phyloP scores from a whole-genome alignment of 2,888 invertebrate species.

The Spodoptera exigua region DNA sequence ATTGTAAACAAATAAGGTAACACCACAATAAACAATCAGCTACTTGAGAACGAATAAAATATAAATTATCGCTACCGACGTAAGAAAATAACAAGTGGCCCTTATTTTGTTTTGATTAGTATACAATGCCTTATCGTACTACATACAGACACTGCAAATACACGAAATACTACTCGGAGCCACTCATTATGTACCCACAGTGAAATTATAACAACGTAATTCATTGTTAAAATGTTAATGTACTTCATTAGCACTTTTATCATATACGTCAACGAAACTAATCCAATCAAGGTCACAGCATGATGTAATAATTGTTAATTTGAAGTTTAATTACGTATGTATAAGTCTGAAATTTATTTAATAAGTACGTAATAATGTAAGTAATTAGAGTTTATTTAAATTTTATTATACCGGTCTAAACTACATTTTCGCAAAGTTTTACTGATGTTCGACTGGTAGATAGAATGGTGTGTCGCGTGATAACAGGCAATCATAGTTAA shows the following conservation, averaged over 20 bases:
- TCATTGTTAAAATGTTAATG: conserved; percentile 45
- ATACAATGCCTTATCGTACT: conserved; percentile 39
- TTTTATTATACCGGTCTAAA: conserved; percentile 1
- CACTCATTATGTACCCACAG: conserved; percentile 12
- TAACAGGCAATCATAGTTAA: conserved; percentile 61
- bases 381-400: background rate
- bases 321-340: conserved; percentile 4
- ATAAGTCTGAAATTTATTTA: background rate
- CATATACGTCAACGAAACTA: conserved; percentile 26
- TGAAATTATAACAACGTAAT: conserved; percentile 32
- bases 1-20: too few species aligned
- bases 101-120: too few species aligned
- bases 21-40: too few species aligned
- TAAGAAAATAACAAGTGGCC: too few species aligned
- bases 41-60: too few species aligned
- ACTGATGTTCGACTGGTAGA: too few species aligned
- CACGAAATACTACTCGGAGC: conserved; percentile 26
- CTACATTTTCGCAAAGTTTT: too few species aligned
- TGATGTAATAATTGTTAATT: conserved; percentile 26
- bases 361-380: conserved; percentile 9
- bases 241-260: conserved; percentile 41
- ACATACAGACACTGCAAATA: conserved; percentile 11
- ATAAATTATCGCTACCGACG: too few species aligned
- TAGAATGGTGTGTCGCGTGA: conserved; percentile 70
- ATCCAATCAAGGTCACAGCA: conserved; percentile 36